Evolutionary conservation across 2,113 vertebrate species (phyloP), one percentile per base, ranked within the genome.

Genomic region (Bucco capensis): DNA sequence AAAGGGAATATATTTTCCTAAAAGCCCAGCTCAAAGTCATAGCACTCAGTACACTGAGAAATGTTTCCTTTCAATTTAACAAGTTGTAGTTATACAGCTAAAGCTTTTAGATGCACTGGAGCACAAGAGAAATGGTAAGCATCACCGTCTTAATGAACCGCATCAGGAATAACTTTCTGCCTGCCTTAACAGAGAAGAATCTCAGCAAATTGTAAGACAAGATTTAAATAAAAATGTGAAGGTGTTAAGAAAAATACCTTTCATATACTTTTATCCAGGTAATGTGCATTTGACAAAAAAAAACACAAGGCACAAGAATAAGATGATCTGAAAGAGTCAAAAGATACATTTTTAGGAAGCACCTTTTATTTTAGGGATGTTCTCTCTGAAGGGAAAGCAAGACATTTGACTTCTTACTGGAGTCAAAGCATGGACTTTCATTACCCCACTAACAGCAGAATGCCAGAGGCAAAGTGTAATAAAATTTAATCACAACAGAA

Each of bases 341-440:
- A 67, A 57, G 0, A 8, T 16, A 13, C 0, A 1, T 15, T 74
- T 81, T 49, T 18, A 0, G 8, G 70, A 72, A 40, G 7, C 0
- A 3, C 12, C 6, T 47, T 81, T 37, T 64, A 8, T 60, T 80
- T 86, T 57, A 47, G 5, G 11, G 4, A 16, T 61, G 7, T 47
- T 86, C 24, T 62, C 17, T 56, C 3, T 22, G 35, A 86, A 60
- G 14, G 44, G 6, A 17, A 30, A 51, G 13, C 1, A 75, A 60
- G 42, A 35, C 3, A 33, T 30, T 46, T 70, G 19, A 25, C n/a
- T 44, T 78, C 69, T 69, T 61, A 27, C 9, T 33, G 16, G 24
- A 71, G 12, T 31, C 8, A 38, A 28, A 31, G 8, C n/a, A n/a
- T n/a, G n/a, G n/a, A n/a, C n/a, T n/a, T n/a, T n/a, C n/a, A n/a